Evolutionary conservation across 2,888 invertebrate genomes (phyloP), one percentile per base, ranked within the genome.

Genomic region (Ganaspis brasiliensis): DNA sequence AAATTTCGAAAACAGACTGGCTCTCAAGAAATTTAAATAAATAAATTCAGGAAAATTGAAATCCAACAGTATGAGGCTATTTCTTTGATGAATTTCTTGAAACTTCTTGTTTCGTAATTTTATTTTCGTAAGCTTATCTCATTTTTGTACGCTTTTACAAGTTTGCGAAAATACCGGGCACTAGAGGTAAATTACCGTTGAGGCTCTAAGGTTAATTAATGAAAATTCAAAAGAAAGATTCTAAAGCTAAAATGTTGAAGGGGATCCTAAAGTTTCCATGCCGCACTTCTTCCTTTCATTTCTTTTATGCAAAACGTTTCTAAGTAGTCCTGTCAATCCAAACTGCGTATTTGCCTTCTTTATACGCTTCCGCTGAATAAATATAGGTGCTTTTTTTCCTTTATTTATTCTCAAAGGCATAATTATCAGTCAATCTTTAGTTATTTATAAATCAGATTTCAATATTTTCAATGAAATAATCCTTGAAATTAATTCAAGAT

Each of bases 201-300:
- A 21, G 14, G 56, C 56, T 56, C 56, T 56, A 56, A 56, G 56
- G 56, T 56, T 56, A 45, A 45, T 56, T 56, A 56, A 56, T 56
- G 24, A 56, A 26, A 56, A 56, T 56, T 56, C 56, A 56, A 56
- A 56, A 56, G 56, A 56, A 26, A 56, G 24, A 26, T 56, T 56
- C 56, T 56, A 56, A 56, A 56, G 56, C 16, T 52, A 12, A 19
- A 19, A 16, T 16, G 8, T n/a, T 21, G 26, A 35, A 16, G 31
- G 59, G 26, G 35, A 19, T 59, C n/a, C 10, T 24, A 56, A 56
- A 59, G 59, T 59, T 59, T 35, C 10, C 59, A 55, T 55, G 16
- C 52, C 35, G 59, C 35, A 31, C 35, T 59, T 59, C 59, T 8
- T 59, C 35, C 59, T 59, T 59, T 35, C 59, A 59, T 59, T 59